Conservation (phyloP, 2,797 vertebrate genomes). For the Anisognathus igniventris region DNA sequence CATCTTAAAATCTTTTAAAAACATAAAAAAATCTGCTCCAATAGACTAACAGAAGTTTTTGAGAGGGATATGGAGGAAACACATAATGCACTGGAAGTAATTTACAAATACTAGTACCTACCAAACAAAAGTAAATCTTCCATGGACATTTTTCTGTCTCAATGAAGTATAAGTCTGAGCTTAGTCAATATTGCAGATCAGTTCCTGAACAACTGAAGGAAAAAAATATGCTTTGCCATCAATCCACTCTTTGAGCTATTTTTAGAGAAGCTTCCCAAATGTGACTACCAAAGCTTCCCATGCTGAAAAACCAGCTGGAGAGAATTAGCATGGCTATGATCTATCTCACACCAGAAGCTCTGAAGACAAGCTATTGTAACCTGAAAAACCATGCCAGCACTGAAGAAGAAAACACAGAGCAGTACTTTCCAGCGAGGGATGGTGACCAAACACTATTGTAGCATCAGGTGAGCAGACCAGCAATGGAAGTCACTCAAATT, state of each 20-base stretch:
- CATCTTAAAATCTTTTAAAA: background rate
- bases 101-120: background rate
- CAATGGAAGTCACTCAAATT: background rate
- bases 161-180: background rate
- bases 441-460: background rate
- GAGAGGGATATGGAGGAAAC: background rate
- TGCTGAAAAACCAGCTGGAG: conserved; percentile 3
- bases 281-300: background rate
- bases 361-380: background rate
- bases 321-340: background rate
- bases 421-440: background rate
- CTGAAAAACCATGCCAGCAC: background rate
- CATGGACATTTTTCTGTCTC: background rate
- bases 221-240: background rate
- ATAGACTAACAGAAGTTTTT: background rate
- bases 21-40: background rate
- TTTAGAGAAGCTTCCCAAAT: background rate
- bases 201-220: background rate
- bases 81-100: background rate
- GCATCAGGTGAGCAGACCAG: background rate
- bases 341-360: background rate
- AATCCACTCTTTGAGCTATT: background rate
- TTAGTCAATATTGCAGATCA: background rate
- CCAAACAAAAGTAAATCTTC: background rate
- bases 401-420: background rate